Evolutionary conservation across 2,113 vertebrate species (phyloP), one percentile per base, ranked within the genome.

Genomic region (Nansenia antarctica): DNA sequence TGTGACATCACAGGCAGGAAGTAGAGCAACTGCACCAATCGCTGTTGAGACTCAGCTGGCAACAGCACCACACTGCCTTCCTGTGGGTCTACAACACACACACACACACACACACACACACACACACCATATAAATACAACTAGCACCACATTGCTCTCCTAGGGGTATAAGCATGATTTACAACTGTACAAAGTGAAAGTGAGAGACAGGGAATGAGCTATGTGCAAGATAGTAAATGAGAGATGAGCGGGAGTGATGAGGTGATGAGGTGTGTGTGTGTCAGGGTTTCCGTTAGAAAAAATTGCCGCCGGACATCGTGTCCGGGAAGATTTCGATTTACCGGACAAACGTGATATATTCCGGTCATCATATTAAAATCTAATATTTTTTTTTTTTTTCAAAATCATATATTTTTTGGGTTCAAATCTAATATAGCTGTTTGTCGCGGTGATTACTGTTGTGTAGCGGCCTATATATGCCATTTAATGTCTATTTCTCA

Each of bases 11-110:
- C 85, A 12, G 97, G 95, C 31, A 99, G 84, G 85, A 97, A 98
- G 87, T 99, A 98, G 2, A 98, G 90, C 62, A 98, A 92, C 81
- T 98, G 97, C 75, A 98, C 91, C 86, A 99, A 90, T 35, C 82
- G 90, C 42, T 94, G 90, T 82, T 99, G 98, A 18, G 93, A 94
- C 68, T 96, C 96, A 2, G 88, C 84, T 7, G 96, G 96, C 73
- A 99, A 88, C 82, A 97, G 90, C 62, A 96, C 94, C 86, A 97
- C 81, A 35, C 93, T 86, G 59, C 98, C 98, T 79, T 98, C 96
- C 79, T 96, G 91, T 45, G 96, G 95, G 93, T 98, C 98, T 99
- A 76, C 49, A 74, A 83, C 54, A 78, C 5, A 79, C 32, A 53
- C 57, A 45, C 18, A 39, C 53, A 58, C 30, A 67, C 30, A 35